Percentiles rank a stretch among this genome's conserved stretches.
phyloP scores from a whole-genome alignment of 2,113 vertebrate genomes.

The Pardalotus punctatus region DNA sequence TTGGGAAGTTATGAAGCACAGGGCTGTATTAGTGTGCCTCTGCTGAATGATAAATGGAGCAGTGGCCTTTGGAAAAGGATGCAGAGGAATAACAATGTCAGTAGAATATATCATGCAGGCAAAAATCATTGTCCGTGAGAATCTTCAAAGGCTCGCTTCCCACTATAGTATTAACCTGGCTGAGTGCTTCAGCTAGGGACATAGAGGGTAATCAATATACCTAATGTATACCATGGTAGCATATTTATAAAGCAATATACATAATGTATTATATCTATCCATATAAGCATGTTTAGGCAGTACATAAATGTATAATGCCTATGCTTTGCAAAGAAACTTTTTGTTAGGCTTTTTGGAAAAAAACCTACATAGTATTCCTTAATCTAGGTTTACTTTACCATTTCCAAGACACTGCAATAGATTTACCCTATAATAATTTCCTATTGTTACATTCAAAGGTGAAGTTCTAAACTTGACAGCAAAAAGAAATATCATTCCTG shows the following conservation, averaged over 20 bases:
- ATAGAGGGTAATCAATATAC: not conserved
- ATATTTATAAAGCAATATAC: not conserved
- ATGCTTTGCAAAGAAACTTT: not conserved
- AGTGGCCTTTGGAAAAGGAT: not conserved
- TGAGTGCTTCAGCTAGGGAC: not conserved
- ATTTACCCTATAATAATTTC: not conserved
- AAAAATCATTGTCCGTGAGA: not conserved
- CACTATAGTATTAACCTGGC: not conserved
- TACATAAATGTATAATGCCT: not conserved
- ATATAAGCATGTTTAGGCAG: not conserved
- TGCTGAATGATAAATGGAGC: not conserved
- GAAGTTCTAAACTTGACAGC: not conserved
- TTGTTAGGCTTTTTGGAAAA: not conserved
- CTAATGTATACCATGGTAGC: not conserved
- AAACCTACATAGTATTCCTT: not conserved
- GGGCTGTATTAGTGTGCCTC: not conserved
- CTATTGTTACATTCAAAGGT: not conserved
- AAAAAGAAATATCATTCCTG: conserved; percentile 5
- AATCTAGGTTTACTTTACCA: not conserved
- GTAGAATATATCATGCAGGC: not conserved
- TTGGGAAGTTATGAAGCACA: not conserved
- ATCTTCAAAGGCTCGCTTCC: not conserved
- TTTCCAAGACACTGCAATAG: not conserved
- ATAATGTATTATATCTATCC: not conserved
- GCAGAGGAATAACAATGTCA: not conserved